Percentiles rank a stretch among this genome's conserved stretches.
Evolutionary conservation across 2,113 vertebrate genomes (phyloP).

Genomic region (Cnemophilus loriae): DNA sequence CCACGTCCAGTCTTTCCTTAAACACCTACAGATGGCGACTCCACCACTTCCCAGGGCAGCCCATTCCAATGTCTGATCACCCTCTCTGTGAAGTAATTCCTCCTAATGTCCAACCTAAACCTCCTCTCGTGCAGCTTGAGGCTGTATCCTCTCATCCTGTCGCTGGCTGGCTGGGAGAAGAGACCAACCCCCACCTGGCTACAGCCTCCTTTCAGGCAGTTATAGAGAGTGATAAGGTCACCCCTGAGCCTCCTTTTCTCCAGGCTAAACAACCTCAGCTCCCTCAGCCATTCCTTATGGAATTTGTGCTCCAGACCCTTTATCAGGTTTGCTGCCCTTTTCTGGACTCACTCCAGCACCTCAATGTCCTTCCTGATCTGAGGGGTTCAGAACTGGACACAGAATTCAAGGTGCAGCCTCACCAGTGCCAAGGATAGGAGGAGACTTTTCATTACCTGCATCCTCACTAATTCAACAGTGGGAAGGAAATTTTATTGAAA

Average conservation of each 20-base stretch:
- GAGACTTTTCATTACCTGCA: neutral
- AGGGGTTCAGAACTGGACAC: neutral
- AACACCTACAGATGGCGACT: neutral
- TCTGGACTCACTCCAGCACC: neutral
- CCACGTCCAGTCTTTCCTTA: neutral
- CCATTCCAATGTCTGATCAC: neutral
- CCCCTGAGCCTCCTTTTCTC: neutral
- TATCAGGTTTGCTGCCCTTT: neutral
- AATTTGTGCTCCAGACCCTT: neutral
- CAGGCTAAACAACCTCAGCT: neutral
- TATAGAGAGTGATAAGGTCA: neutral
- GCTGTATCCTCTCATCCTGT: neutral
- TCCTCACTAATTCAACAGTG: neutral
- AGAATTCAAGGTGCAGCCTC: neutral
- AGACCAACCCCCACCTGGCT: rapidly evolving
- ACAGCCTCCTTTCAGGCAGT: neutral
- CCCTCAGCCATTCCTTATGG: neutral
- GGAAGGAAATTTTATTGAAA: neutral
- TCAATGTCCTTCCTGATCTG: neutral
- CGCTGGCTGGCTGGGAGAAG: neutral
- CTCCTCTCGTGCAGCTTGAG: neutral
- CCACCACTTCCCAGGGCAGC: neutral
- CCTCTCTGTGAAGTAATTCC: neutral
- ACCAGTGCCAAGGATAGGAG: neutral
- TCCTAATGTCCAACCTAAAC: neutral